These are phyloP conservation scores for Lomographa bimaculata DNA, from an alignment of 2,888 invertebrate species.

Conservation along the genomic window DNA sequence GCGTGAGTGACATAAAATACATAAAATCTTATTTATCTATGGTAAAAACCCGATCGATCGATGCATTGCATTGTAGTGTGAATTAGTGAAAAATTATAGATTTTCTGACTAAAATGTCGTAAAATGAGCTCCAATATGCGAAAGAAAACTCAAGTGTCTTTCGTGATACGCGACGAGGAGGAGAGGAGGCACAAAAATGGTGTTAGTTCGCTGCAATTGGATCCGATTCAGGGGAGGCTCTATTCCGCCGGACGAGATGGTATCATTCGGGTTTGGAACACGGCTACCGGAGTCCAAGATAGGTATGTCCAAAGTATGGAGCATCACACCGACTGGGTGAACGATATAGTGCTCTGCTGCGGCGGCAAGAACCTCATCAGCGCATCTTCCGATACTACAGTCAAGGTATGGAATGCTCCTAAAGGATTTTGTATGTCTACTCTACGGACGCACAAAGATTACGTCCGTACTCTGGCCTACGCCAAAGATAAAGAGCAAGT, in stretches of 20 bases:
- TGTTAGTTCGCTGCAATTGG: constrained; percentile 97
- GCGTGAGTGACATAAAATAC: too few species aligned
- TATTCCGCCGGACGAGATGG: constrained; percentile 99
- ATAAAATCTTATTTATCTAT: too few species aligned
- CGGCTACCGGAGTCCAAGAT: constrained; percentile 80
- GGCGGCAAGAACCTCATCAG: constrained; percentile 98
- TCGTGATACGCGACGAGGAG: constrained; percentile 98
- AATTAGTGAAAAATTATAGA: constrained; percentile 39
- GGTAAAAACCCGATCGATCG: constrained; percentile 10
- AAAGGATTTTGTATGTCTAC: constrained; percentile 99
- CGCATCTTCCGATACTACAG: constrained; percentile 99
- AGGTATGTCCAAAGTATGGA: constrained; percentile 97
- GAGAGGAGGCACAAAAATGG: constrained; percentile 97
- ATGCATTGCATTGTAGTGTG: constrained; percentile 14
- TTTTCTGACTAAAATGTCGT: constrained; percentile 73
- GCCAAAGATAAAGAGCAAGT: constrained; percentile 98
- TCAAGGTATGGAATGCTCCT: constrained; percentile 99
- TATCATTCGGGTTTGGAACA: constrained; percentile 96
- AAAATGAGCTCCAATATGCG: constrained; percentile 80
- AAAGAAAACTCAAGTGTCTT: constrained; percentile 93
- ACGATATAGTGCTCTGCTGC: constrained; percentile 99
- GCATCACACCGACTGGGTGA: constrained; percentile 99
- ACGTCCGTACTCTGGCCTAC: constrained; percentile 98
- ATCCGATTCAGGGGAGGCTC: constrained; percentile 92
- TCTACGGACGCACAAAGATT: constrained; percentile 98